These are phyloP conservation scores for Alcedo quadribrachys DNA, from an alignment of 2,797 vertebrate species.

Conservation along the genomic window DNA sequence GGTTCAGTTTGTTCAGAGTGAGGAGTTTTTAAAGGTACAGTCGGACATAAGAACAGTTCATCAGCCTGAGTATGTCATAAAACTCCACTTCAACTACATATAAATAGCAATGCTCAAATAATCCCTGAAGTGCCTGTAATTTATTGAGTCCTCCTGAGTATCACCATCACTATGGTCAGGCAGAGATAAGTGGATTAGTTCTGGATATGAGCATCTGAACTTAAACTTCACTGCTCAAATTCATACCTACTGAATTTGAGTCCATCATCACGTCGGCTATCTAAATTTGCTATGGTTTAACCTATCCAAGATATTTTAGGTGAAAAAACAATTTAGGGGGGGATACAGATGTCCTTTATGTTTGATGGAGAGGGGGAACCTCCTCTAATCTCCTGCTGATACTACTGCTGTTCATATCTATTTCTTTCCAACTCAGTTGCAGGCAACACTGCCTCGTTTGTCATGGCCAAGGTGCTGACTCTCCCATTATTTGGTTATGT, in stretches of 20 bases:
- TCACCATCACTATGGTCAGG: slow-evolving; percentile 33
- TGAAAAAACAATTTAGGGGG: background rate
- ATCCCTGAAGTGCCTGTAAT: slow-evolving; percentile 33
- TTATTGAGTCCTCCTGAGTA: slow-evolving; percentile 21
- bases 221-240: slow-evolving; percentile 17
- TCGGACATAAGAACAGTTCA: background rate
- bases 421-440: background rate
- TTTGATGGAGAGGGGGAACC: background rate
- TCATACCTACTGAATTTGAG: slow-evolving; percentile 8
- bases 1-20: background rate
- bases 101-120: slow-evolving; percentile 21
- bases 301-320: background rate
- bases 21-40: background rate
- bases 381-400: background rate
- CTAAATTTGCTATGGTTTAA: slow-evolving; percentile 19
- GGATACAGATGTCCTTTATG: background rate
- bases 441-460: background rate
- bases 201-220: slow-evolving; percentile 42
- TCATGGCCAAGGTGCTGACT: background rate
- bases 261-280: background rate
- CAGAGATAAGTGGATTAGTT: slow-evolving; percentile 70
- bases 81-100: background rate
- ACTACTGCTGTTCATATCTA: background rate
- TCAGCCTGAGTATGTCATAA: background rate
- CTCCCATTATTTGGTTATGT: background rate